Evolutionary conservation across 2,888 invertebrate genomes (phyloP).

Genomic region (Drosophila niveifrons): DNA sequence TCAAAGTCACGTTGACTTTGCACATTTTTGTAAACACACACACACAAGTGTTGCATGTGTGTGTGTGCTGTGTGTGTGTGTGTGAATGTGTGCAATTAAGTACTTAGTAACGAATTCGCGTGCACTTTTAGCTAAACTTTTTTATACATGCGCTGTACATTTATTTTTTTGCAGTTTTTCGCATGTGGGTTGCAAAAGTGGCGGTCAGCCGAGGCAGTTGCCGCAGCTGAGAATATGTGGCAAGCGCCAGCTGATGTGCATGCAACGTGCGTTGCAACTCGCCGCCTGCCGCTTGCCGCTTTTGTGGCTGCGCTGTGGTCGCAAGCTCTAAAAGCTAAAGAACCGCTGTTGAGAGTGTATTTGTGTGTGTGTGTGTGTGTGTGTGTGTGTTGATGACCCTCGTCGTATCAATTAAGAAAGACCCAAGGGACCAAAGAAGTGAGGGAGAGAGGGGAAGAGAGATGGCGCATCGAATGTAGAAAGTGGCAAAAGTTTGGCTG

Average conservation of each 20-base stretch:
- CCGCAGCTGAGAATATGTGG: conserved; percentile 21
- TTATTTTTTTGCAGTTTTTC: not conserved
- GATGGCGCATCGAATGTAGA: conserved; percentile 27
- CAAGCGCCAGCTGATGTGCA: not conserved
- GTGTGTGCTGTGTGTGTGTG: not conserved
- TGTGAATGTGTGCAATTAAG: conserved; percentile 31
- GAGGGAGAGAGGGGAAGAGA: too few relatives aligned
- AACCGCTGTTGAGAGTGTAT: conserved; percentile 34
- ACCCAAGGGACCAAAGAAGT: conserved; percentile 47
- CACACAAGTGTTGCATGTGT: not conserved
- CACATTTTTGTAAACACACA: not conserved
- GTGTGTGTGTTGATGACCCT: conserved; percentile 4
- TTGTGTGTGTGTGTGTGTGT: not conserved
- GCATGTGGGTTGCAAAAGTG: conserved; percentile 45
- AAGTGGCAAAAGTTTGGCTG: conserved; percentile 47
- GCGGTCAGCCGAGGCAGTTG: conserved; percentile 49
- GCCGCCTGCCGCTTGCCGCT: conserved; percentile 15
- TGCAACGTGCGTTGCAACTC: too few relatives aligned
- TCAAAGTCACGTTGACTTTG: not conserved
- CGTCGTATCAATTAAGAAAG: conserved; percentile 66
- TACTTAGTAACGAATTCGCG: conserved; percentile 45
- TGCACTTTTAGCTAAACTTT: conserved; percentile 39
- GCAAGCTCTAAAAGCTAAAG: conserved; percentile 71
- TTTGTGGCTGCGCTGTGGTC: conserved; percentile 54
- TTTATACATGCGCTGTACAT: conserved; percentile 11